Conservation (phyloP, 2,797 vertebrate genomes). For the Streptopelia turtur region DNA sequence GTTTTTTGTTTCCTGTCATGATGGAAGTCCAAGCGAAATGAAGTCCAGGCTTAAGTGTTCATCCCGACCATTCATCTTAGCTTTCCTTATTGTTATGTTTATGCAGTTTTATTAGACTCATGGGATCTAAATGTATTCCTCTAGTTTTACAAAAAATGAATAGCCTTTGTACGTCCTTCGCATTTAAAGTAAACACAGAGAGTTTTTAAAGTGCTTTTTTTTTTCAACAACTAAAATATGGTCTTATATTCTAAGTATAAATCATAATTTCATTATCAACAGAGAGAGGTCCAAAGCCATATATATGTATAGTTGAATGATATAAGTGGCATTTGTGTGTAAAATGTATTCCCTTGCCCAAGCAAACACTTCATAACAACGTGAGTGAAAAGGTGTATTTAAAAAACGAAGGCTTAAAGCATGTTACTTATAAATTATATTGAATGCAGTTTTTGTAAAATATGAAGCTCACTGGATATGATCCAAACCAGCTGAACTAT, state of each 20-base stretch:
- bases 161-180: constrained; percentile 14
- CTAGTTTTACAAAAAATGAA: constrained; percentile 45
- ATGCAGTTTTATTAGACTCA: constrained; percentile 58
- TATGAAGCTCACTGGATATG: constrained; percentile 54
- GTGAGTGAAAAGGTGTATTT: constrained; percentile 48
- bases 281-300: constrained; percentile 25
- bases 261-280: constrained; percentile 66
- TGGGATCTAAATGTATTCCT: constrained; percentile 53
- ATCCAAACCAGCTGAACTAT: constrained; percentile 72
- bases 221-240: not conserved
- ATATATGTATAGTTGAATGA: constrained; percentile 23
- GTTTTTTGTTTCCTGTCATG: constrained; percentile 31
- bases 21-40: not conserved
- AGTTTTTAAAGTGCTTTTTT: constrained; percentile 42
- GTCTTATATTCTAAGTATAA: not conserved
- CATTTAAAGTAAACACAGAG: constrained; percentile 27
- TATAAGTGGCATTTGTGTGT: constrained; percentile 1
- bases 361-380: constrained; percentile 59
- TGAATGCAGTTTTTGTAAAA: constrained; percentile 65
- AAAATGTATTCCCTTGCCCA: constrained; percentile 44
- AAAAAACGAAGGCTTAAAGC: constrained; percentile 45
- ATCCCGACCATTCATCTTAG: constrained; percentile 29
- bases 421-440: constrained; percentile 40
- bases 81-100: constrained; percentile 63
- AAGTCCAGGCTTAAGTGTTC: constrained; percentile 41